Percentiles rank a stretch among this genome's conserved stretches.
phyloP scores from a whole-genome alignment of 2,113 vertebrate species.

The Rhinolophus sinicus region DNA sequence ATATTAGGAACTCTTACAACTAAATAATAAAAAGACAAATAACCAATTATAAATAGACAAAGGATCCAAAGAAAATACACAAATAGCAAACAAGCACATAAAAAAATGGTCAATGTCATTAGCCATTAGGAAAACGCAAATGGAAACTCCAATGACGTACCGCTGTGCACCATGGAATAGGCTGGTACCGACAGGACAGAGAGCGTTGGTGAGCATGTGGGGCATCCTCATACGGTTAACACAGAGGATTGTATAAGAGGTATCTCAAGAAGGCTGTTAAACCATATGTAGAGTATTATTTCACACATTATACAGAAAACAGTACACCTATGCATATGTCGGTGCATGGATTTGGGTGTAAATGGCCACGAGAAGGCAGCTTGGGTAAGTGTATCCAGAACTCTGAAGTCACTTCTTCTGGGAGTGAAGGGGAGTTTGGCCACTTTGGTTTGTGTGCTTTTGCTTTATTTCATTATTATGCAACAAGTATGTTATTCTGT shows the following conservation, averaged over 20 bases:
- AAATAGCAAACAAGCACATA: neutral
- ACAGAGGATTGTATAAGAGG: neutral
- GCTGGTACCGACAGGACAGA: neutral
- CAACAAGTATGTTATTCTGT: neutral
- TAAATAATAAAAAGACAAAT: neutral
- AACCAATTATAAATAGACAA: neutral
- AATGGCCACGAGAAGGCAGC: neutral
- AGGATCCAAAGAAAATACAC: neutral
- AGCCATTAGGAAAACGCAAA: neutral
- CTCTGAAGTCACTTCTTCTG: neutral
- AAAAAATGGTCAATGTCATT: neutral
- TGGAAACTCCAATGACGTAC: neutral
- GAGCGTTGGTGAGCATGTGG: neutral
- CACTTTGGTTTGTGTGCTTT: neutral
- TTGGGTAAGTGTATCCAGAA: neutral
- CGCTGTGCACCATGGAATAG: neutral
- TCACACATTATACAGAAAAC: neutral
- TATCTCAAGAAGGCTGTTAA: neutral
- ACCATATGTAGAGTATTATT: neutral
- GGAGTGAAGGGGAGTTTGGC: neutral
- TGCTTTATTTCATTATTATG: neutral
- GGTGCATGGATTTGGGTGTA: neutral
- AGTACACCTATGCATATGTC: neutral
- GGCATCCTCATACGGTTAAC: neutral
- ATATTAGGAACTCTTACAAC: neutral